Conservation (phyloP, 1,140 invertebrate species). For the Drosophila ironensis region DNA sequence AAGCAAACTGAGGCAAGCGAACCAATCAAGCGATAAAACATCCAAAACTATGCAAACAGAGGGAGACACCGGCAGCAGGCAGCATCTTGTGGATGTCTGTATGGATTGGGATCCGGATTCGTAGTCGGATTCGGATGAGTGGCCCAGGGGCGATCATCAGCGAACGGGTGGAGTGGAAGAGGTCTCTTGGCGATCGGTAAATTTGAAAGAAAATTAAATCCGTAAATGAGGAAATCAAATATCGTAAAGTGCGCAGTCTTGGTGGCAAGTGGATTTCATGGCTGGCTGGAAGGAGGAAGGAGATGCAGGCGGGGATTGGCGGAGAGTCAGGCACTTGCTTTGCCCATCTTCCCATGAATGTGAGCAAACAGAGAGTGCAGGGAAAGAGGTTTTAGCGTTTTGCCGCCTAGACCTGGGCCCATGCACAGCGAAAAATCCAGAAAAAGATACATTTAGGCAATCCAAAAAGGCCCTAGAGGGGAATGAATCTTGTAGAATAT, state of each 20-base stretch:
- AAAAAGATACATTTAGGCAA: too few species aligned
- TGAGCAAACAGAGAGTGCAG: conserved; percentile 59
- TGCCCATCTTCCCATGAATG: conserved; percentile 73
- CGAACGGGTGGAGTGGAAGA: conserved; percentile 60
- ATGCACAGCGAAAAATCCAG: neutral
- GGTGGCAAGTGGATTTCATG: conserved; percentile 63
- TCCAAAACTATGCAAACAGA: conserved; percentile 75
- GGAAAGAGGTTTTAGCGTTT: conserved; percentile 68
- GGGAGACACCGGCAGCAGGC: conserved; percentile 31
- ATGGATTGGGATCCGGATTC: conserved; percentile 39
- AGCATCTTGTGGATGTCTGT: conserved; percentile 42
- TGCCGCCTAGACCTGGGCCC: conserved; percentile 44
- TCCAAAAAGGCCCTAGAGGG: too few species aligned
- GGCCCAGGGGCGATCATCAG: conserved; percentile 36
- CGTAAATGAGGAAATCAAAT: conserved; percentile 81
- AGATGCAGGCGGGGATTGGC: conserved; percentile 26
- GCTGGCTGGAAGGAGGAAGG: conserved; percentile 10
- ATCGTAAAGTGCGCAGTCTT: conserved; percentile 77
- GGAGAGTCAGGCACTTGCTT: conserved; percentile 23
- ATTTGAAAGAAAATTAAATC: conserved; percentile 81
- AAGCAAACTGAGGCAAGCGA: conserved; percentile 48
- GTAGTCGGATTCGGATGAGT: conserved; percentile 43
- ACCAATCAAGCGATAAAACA: conserved; percentile 74
- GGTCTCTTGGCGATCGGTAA: conserved; percentile 65
- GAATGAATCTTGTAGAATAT: neutral